A percentile compares a stretch with the other conserved stretches of the same genome.
Evolutionary conservation across 2,113 vertebrate genomes (phyloP).

Genomic region (Trinectes maculatus): DNA sequence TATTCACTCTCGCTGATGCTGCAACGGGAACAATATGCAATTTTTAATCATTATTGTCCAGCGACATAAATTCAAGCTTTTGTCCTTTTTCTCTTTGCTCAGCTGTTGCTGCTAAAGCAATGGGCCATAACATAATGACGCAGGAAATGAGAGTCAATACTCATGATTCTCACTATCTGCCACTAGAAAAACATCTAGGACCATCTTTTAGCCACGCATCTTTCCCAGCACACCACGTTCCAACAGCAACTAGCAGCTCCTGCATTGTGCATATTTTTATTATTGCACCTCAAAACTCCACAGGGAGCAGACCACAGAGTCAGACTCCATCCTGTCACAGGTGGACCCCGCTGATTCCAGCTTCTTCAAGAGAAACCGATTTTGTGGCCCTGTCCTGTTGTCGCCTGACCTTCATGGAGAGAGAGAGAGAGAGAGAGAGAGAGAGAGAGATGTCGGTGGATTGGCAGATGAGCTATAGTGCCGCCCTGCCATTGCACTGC

Average conservation of each 20-base stretch:
- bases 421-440: too few relatives aligned
- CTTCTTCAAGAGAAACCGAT: conserved; percentile 3
- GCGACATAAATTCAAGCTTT: conserved; percentile 48
- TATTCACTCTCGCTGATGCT: conserved; percentile 32
- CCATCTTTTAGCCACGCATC: too few relatives aligned
- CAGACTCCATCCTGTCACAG: too few relatives aligned
- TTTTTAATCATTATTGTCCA: conserved; percentile 44
- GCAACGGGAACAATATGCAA: conserved; percentile 44
- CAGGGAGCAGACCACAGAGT: too few relatives aligned
- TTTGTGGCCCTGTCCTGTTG: not conserved
- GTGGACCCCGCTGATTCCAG: too few relatives aligned
- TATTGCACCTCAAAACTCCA: too few relatives aligned
- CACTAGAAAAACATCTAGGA: too few relatives aligned
- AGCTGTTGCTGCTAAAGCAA: conserved; percentile 14
- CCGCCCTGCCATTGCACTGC: conserved; percentile 74
- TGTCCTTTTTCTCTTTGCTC: conserved; percentile 16
- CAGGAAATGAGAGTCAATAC: conserved; percentile 23
- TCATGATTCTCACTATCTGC: too few relatives aligned
- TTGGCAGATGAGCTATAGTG: conserved; percentile 78
- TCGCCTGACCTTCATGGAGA: conserved; percentile 14
- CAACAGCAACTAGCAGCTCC: too few relatives aligned
- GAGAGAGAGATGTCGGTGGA: too few relatives aligned
- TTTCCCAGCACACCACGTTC: too few relatives aligned
- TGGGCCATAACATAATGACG: not conserved
- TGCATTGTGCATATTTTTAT: too few relatives aligned